Evolutionary conservation across 2,113 vertebrate species (phyloP).

Genomic region (Echinops telfairi): DNA sequence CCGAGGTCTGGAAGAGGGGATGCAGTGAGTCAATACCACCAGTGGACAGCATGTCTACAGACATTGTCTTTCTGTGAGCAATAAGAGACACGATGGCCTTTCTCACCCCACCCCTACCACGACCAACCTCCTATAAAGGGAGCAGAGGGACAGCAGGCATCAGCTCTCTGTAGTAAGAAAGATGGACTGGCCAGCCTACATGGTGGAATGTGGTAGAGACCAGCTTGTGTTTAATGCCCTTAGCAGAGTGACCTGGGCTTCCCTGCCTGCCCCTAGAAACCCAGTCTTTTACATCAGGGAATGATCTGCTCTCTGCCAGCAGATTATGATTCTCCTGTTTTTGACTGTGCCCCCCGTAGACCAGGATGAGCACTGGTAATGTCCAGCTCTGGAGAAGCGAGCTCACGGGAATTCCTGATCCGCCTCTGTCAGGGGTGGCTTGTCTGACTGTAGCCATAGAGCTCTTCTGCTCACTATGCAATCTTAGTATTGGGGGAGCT

Average conservation of each 20-base stretch:
- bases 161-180: not conserved
- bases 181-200: too few relatives aligned
- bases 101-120: too few relatives aligned
- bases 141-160: accelerated
- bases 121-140: not conserved
- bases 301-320: accelerated
- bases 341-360: accelerated
- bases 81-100: accelerated
- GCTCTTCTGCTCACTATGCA: not conserved
- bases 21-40: not conserved
- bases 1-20: not conserved
- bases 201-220: not conserved
- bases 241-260: not conserved
- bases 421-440: too few relatives aligned
- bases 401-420: not conserved
- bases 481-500: constrained; percentile 35
- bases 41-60: not conserved
- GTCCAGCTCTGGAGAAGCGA: not conserved
- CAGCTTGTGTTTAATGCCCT: too few relatives aligned
- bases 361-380: too few relatives aligned
- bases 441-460: too few relatives aligned
- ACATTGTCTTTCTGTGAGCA: accelerated
- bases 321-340: accelerated
- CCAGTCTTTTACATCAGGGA: not conserved
- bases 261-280: not conserved